Percentiles rank a stretch among this genome's conserved stretches.
Conservation (phyloP, 92 coral and sea anemone species). For the Zoanthus gigantus region DNA sequence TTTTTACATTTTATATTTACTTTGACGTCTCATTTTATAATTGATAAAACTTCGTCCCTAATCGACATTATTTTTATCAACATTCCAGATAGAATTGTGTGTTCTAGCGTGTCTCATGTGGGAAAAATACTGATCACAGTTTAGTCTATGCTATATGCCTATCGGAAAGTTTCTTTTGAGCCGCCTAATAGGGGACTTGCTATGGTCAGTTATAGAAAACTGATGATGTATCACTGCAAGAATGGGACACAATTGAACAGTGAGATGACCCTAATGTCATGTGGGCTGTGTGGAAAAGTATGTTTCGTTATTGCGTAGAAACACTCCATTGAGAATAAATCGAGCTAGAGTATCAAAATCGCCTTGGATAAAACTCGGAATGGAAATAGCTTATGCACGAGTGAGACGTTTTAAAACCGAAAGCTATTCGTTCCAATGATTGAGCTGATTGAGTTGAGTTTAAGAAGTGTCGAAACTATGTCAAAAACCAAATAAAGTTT, state of each 20-base stretch:
- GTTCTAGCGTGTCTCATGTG: conserved; percentile 54
- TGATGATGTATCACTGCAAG: conserved; percentile 34
- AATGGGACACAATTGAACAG: conserved; percentile 14
- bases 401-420: conserved; percentile 52
- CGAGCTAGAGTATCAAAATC: conserved; percentile 65
- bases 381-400: conserved; percentile 58
- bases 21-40: no score
- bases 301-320: conserved; percentile 27
- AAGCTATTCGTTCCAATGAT: conserved; percentile 49
- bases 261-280: conserved; percentile 28
- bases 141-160: conserved; percentile 47
- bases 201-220: conserved; percentile 42
- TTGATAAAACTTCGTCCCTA: conserved; percentile 1
- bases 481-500: conserved; percentile 43
- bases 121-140: conserved; percentile 61
- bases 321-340: conserved; percentile 50
- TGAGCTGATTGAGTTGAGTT: conserved; percentile 43
- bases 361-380: conserved; percentile 73
- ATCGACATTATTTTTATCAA: conserved; percentile 53
- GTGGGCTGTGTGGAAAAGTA: conserved; percentile 28
- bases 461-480: conserved; percentile 57
- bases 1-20: no score
- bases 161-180: conserved; percentile 39
- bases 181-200: conserved; percentile 34
- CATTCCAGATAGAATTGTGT: conserved; percentile 47